These are phyloP conservation scores for Brachionichthys hirsutus DNA, from an alignment of 2,113 vertebrate species.

Conservation along the genomic window DNA sequence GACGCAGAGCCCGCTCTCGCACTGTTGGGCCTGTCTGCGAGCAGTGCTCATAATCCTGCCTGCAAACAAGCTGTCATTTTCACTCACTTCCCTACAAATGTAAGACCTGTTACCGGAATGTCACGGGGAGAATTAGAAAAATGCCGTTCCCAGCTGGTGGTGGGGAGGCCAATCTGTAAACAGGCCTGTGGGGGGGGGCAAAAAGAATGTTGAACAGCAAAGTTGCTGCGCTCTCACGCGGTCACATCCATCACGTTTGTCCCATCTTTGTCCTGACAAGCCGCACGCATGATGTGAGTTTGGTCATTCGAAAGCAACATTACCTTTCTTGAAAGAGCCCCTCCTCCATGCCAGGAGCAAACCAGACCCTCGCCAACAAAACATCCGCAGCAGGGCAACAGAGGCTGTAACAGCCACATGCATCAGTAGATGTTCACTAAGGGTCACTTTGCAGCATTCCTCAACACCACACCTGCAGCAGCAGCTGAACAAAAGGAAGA, in stretches of 20 bases:
- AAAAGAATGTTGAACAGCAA: slow-evolving; percentile 28
- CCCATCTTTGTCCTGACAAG: background rate
- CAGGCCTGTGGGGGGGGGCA: slow-evolving; percentile 11
- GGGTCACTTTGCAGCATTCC: background rate
- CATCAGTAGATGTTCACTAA: background rate
- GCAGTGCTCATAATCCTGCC: slow-evolving; percentile 71
- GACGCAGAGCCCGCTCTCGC: slow-evolving; percentile 65
- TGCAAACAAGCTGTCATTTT: slow-evolving; percentile 71
- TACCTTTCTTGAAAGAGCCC: background rate
- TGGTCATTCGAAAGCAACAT: background rate
- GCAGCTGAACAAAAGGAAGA: slow-evolving; percentile 2
- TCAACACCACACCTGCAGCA: background rate
- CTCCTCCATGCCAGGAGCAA: background rate
- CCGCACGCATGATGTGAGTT: background rate
- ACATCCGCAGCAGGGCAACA: slow-evolving; percentile 5
- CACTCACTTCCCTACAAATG: slow-evolving; percentile 58
- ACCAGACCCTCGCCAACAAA: background rate
- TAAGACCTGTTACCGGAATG: slow-evolving; percentile 67
- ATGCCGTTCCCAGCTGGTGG: slow-evolving; percentile 33
- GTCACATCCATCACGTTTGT: slow-evolving; percentile 15
- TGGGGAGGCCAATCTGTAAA: slow-evolving; percentile 18
- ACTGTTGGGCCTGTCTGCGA: slow-evolving; percentile 65
- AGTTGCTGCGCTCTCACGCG: background rate
- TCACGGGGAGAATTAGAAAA: slow-evolving; percentile 50
- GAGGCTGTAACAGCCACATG: background rate